Evolutionary conservation across 2,113 vertebrate species (phyloP).

Genomic region (Stigmatopora nigra): DNA sequence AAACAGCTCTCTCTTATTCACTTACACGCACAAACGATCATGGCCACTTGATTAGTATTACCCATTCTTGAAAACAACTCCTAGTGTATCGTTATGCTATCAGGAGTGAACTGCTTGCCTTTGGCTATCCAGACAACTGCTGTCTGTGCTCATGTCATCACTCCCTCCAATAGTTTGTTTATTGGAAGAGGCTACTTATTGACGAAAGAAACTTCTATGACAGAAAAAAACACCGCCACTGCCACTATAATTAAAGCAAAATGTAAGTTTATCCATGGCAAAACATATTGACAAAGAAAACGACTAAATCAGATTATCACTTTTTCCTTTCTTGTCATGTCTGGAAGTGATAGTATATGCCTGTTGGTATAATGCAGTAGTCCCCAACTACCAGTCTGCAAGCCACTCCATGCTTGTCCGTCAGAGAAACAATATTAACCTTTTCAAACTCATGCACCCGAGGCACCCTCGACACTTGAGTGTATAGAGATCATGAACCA

Average conservation of each 20-base stretch:
- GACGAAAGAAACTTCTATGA: conserved; percentile 40
- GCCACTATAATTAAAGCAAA: conserved; percentile 44
- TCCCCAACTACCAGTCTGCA: too few species aligned
- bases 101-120: conserved; percentile 40
- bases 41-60: conserved; percentile 23
- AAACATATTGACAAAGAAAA: conserved; percentile 15
- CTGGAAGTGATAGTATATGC: neutral
- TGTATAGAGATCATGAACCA: too few species aligned
- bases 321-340: conserved; percentile 3
- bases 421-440: too few species aligned
- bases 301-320: conserved; percentile 20
- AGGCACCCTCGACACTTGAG: too few species aligned
- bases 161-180: conserved; percentile 47
- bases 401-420: too few species aligned
- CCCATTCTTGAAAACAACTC: conserved; percentile 47
- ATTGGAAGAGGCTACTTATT: conserved; percentile 64
- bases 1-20: too few species aligned
- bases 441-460: too few species aligned
- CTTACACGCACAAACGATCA: conserved; percentile 10
- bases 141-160: conserved; percentile 54
- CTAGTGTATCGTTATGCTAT: conserved; percentile 36
- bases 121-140: conserved; percentile 44
- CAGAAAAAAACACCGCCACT: conserved; percentile 26
- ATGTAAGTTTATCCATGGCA: conserved; percentile 38
- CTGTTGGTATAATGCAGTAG: too few species aligned